These are phyloP conservation scores for Platyrinchus mystaceus DNA, from an alignment of 2,797 vertebrate species.

Conservation along the genomic window DNA sequence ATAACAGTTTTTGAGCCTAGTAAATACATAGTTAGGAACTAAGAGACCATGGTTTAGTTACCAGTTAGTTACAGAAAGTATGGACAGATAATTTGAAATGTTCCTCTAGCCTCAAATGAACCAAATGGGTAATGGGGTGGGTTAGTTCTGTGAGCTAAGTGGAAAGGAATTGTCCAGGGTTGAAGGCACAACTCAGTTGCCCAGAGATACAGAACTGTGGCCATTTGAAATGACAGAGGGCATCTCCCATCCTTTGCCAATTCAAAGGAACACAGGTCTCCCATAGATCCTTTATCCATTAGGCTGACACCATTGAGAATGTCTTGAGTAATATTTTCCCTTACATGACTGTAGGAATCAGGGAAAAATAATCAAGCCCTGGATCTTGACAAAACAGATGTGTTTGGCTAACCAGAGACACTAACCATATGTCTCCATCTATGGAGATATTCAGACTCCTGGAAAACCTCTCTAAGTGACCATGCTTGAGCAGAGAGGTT, in stretches of 20 bases:
- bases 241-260: not conserved
- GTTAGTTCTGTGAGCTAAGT: not conserved
- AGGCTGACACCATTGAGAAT: rapidly evolving
- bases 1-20: not conserved
- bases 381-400: not conserved
- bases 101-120: not conserved
- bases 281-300: rapidly evolving
- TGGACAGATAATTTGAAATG: not conserved
- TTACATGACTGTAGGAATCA: not conserved
- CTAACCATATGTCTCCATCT: not conserved
- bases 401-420: not conserved
- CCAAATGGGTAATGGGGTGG: not conserved
- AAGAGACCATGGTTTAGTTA: not conserved
- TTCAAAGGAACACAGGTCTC: not conserved
- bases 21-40: not conserved
- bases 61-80: not conserved
- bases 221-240: not conserved
- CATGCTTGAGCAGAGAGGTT: not conserved
- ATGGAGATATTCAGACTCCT: not conserved
- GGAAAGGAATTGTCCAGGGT: not conserved
- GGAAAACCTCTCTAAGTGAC: not conserved
- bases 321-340: not conserved
- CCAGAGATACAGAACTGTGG: not conserved
- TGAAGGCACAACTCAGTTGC: not conserved
- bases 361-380: not conserved